Percentiles rank a stretch among this genome's conserved stretches.
Conservation (phyloP, 1,140 invertebrate species). For the Leptonema lineaticorne region DNA sequence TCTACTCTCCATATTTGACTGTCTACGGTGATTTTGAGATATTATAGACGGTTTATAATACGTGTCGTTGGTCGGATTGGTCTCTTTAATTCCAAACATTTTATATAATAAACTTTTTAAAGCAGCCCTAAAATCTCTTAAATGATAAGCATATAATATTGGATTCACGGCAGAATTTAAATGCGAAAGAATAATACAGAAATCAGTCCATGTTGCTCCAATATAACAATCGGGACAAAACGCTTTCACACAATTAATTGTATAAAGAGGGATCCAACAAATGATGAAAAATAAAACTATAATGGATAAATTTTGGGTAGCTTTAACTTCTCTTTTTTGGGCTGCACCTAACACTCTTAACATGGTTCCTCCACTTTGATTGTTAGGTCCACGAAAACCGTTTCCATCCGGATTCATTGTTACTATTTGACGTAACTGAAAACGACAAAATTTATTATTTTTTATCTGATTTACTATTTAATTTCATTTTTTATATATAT, state of each 20-base stretch:
- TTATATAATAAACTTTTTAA: conserved; percentile 65
- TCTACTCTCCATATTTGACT: conserved; percentile 32
- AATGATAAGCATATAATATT: conserved; percentile 84
- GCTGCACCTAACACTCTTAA: conserved; percentile 74
- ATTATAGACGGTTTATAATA: conserved; percentile 50
- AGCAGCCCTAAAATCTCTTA: conserved; percentile 80
- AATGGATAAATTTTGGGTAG: conserved; percentile 85
- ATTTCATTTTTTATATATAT: background rate
- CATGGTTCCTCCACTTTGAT: conserved; percentile 62
- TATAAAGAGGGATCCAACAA: conserved; percentile 91
- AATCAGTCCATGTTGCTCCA: conserved; percentile 68
- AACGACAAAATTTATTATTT: background rate
- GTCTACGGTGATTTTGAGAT: conserved; percentile 30
- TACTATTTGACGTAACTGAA: conserved; percentile 51
- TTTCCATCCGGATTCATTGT: conserved; percentile 56
- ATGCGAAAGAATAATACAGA: conserved; percentile 85
- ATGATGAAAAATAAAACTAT: conserved; percentile 91
- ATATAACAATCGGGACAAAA: conserved; percentile 71
- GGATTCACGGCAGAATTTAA: conserved; percentile 88
- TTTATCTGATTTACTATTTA: background rate
- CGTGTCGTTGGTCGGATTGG: conserved; percentile 45
- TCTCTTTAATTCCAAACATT: conserved; percentile 55
- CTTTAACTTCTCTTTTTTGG: conserved; percentile 84
- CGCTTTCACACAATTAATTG: conserved; percentile 84
- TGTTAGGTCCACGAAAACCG: conserved; percentile 41